Evolutionary conservation across 2,888 invertebrate genomes (phyloP), one percentile per base, ranked within the genome.

Genomic region (Oligia latruncula): DNA sequence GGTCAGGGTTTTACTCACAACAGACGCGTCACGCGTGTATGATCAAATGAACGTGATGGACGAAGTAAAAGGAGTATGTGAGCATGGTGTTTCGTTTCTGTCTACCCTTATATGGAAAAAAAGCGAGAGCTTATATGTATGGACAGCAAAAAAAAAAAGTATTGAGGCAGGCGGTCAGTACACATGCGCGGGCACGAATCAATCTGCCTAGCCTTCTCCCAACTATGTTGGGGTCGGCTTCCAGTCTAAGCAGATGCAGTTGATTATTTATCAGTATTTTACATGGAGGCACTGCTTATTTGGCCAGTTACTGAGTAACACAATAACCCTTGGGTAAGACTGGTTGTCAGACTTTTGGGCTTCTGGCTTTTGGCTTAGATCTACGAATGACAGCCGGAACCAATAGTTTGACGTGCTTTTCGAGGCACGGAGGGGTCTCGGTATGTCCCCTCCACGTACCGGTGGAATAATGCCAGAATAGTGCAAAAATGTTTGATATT

Each of bases 1-100:
- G 52, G 66, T 76, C 80, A 80, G 0, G 66, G 77, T 55, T 15
- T 2, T 64, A 55, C 13, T 49, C 17, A n/a, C n/a, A 65, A 65
- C 13, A 4, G 17, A 8, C 20, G 9, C 58, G 77, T 49, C 13
- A 8, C 20, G 9, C 58, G 77, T 52, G 17, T 70, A 43, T 23
- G n/a, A 55, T 6, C 23, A 43, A 8, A 64, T 43, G 23, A 35
- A 35, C 35, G 20, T 58, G 58, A 40, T 40, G 40, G 8, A 66
- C 43, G 52, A 66, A 68, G 13, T 0, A 43, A 11, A 55, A 6
- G 55, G 20, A 52, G 52, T 52, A 52, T 52, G 52, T 1, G 4
- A 52, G 66, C 66, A n/a, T 66, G 66, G n/a, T 8, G 8, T 67
- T n/a, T 13, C 6, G 6, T 66, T 20, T 65, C 20, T 20, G 11